A percentile compares a stretch with the other conserved stretches of the same genome.
These are phyloP conservation scores for Drosophila kikkawai DNA, from an alignment of 1,140 invertebrate genomes.

Conservation along the genomic window DNA sequence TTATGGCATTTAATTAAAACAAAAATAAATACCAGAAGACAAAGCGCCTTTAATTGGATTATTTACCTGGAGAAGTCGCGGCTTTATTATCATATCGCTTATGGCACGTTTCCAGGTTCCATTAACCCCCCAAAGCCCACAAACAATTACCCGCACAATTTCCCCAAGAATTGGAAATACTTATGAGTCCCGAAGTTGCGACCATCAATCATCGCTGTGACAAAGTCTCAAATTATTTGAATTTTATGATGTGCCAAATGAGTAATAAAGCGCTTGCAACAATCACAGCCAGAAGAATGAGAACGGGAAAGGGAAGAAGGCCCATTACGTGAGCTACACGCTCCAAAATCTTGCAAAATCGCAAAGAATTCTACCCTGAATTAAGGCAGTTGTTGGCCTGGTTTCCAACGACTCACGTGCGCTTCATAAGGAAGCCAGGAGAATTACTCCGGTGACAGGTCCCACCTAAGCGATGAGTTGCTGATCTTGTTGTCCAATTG, in stretches of 20 bases:
- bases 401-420: slow-evolving; percentile 54
- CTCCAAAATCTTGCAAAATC: slow-evolving; percentile 60
- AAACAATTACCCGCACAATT: slow-evolving; percentile 43
- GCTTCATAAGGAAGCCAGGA: slow-evolving; percentile 32
- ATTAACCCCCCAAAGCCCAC: slow-evolving; percentile 19
- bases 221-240: slow-evolving; percentile 54
- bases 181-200: slow-evolving; percentile 21
- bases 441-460: slow-evolving; percentile 6
- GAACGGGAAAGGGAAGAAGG: slow-evolving; percentile 7
- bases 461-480: slow-evolving; percentile 21
- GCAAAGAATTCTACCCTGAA: slow-evolving; percentile 23
- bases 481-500: neutral
- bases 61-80: slow-evolving; percentile 2
- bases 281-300: slow-evolving; percentile 23
- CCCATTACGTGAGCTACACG: slow-evolving; percentile 67
- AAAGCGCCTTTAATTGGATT: slow-evolving; percentile 12
- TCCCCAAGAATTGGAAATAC: slow-evolving; percentile 34
- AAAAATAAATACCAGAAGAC: slow-evolving; percentile 16
- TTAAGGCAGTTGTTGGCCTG: slow-evolving; percentile 44
- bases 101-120: slow-evolving; percentile 44
- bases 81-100: slow-evolving; percentile 6
- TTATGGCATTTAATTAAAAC: slow-evolving; percentile 21
- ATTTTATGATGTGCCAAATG: slow-evolving; percentile 62
- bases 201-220: slow-evolving; percentile 66
- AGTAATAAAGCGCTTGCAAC: slow-evolving; percentile 49